A percentile compares a stretch with the other conserved stretches of the same genome.
These are phyloP conservation scores for Cotesia typhae DNA, from an alignment of 1,140 invertebrate species.

Conservation along the genomic window DNA sequence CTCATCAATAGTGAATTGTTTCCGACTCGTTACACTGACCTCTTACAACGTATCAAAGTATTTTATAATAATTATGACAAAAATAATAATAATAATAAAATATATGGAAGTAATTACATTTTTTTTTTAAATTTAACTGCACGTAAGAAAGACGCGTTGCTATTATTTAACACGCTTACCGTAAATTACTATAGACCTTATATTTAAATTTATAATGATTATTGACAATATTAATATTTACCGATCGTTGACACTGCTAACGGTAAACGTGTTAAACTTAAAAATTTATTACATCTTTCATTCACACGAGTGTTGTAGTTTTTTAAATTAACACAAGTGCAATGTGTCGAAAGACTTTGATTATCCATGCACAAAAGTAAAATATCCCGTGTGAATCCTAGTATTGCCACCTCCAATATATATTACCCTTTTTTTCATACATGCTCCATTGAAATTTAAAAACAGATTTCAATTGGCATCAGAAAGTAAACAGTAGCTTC, in stretches of 20 bases:
- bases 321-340: too few species aligned
- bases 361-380: not conserved
- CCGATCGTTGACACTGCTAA: not conserved
- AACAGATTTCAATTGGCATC: too few species aligned
- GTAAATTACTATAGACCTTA: not conserved
- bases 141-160: slow-evolving; percentile 17
- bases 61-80: not conserved
- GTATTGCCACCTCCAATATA: not conserved
- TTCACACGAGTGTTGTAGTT: not conserved
- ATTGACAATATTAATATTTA: too few species aligned
- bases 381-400: not conserved
- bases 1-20: slow-evolving; percentile 37
- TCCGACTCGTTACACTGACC: slow-evolving; percentile 21
- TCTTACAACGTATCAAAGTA: not conserved
- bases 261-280: slow-evolving; percentile 5
- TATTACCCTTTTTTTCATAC: not conserved
- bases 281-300: slow-evolving; percentile 1
- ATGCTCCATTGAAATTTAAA: too few species aligned
- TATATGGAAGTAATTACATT: not conserved
- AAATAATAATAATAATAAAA: slow-evolving; percentile 9
- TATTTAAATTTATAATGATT: not conserved
- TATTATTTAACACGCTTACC: slow-evolving; percentile 13
- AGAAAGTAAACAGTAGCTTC: too few species aligned
- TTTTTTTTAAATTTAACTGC: not conserved
- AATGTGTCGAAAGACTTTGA: not conserved